Evolutionary conservation across 2,113 vertebrate genomes (phyloP).

Genomic region (Pteronura brasiliensis): DNA sequence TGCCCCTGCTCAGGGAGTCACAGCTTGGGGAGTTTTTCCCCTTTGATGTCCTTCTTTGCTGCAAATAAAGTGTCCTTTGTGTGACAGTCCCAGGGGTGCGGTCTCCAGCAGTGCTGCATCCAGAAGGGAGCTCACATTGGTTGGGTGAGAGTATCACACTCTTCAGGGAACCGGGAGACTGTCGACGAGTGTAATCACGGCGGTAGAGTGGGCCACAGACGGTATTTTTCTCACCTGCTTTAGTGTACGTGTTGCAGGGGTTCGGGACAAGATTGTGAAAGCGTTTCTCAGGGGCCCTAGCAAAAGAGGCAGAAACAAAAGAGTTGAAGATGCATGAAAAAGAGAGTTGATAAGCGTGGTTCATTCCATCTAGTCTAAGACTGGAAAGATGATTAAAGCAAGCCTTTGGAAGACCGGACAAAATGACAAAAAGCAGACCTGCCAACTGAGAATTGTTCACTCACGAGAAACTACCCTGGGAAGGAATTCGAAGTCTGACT

Average conservation of each 20-base stretch:
- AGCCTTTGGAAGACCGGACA: not conserved
- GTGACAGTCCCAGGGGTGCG: not conserved
- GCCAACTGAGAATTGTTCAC: not conserved
- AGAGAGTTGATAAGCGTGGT: not conserved
- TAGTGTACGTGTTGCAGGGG: not conserved
- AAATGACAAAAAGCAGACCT: not conserved
- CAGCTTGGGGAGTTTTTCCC: not conserved
- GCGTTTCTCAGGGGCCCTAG: not conserved
- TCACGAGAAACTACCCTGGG: not conserved
- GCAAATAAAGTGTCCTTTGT: not conserved
- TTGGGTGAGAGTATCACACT: not conserved
- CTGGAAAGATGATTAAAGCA: not conserved
- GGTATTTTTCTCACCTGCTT: not conserved
- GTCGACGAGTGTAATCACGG: not conserved
- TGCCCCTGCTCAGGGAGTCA: not conserved
- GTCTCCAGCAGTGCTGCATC: not conserved
- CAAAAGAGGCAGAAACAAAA: not conserved
- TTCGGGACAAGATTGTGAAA: not conserved
- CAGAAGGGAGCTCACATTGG: not conserved
- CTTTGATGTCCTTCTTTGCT: not conserved
- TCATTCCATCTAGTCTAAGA: too few relatives aligned
- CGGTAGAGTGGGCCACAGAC: not conserved
- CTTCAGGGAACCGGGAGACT: not conserved
- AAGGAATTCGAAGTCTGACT: not conserved
- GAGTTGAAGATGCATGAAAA: not conserved